Conservation (phyloP, 2,797 vertebrate species). For the Simalia tracyae region DNA sequence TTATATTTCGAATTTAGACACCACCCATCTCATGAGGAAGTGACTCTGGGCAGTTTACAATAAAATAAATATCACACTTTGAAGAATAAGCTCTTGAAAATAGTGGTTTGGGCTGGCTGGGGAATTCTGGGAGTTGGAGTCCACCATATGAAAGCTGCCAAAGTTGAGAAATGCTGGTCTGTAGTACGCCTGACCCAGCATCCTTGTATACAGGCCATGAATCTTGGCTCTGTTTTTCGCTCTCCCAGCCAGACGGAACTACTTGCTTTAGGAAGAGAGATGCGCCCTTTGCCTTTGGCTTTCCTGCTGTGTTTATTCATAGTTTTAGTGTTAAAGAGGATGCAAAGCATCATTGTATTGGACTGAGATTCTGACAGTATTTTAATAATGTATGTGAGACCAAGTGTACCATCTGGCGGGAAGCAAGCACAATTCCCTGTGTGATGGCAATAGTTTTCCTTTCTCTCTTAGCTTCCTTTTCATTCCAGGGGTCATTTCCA, state of each 20-base stretch:
- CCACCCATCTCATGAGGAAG: no score
- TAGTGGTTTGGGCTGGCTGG: no score
- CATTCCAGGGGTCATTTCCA: slow-evolving; percentile 4
- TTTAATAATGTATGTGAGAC: neutral
- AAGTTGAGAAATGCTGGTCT: neutral
- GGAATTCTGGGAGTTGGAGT: no score
- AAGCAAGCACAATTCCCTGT: accelerated
- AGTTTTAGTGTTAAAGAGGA: neutral
- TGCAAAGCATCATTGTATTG: neutral
- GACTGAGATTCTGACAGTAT: neutral
- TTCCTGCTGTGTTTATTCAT: neutral
- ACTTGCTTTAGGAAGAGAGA: neutral
- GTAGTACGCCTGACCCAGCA: no score
- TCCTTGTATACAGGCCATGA: neutral
- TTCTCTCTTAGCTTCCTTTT: neutral
- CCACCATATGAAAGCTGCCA: no score
- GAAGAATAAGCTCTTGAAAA: neutral
- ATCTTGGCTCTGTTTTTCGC: neutral
- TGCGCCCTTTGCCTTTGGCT: neutral
- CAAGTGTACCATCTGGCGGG: neutral
- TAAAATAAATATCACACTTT: neutral
- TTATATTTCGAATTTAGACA: no score
- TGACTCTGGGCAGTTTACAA: no score
- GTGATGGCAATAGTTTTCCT: neutral
- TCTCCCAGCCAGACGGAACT: neutral